phyloP scores from a whole-genome alignment of 37 sponge, comb jelly and placozoan species.

The Ianthella basta region DNA sequence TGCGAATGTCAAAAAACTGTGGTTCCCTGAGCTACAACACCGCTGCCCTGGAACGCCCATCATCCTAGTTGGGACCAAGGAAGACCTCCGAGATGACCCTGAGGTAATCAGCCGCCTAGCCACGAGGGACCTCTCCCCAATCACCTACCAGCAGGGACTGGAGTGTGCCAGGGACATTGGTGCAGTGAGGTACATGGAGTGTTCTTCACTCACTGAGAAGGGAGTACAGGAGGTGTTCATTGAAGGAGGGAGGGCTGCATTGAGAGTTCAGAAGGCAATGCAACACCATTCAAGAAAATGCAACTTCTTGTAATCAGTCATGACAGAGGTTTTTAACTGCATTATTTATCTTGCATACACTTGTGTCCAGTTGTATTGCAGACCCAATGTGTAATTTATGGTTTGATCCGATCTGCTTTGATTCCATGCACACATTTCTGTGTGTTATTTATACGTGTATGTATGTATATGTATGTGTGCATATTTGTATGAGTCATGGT shows the following conservation, averaged over 20 bases:
- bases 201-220: slow-evolving; percentile 26
- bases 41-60: not conserved
- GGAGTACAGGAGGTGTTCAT: slow-evolving; percentile 33
- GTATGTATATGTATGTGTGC: not conserved
- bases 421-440: too few species aligned
- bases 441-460: too few species aligned
- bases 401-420: too few species aligned
- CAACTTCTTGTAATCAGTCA: too few species aligned
- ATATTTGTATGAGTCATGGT: not conserved
- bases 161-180: slow-evolving; percentile 14
- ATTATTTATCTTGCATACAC: too few species aligned
- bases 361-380: too few species aligned
- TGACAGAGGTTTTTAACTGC: too few species aligned
- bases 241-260: slow-evolving; percentile 68
- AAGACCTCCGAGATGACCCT: slow-evolving; percentile 27
- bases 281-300: too few species aligned
- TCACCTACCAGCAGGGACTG: slow-evolving; percentile 5
- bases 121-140: not conserved
- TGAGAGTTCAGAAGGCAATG: slow-evolving; percentile 58
- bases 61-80: slow-evolving; percentile 32
- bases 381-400: too few species aligned
- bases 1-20: slow-evolving; percentile 1
- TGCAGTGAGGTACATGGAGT: slow-evolving; percentile 22
- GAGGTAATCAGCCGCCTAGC: not conserved
- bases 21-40: not conserved